phyloP scores from a whole-genome alignment of 2,113 vertebrate species.

The Pygoscelis antarcticus region DNA sequence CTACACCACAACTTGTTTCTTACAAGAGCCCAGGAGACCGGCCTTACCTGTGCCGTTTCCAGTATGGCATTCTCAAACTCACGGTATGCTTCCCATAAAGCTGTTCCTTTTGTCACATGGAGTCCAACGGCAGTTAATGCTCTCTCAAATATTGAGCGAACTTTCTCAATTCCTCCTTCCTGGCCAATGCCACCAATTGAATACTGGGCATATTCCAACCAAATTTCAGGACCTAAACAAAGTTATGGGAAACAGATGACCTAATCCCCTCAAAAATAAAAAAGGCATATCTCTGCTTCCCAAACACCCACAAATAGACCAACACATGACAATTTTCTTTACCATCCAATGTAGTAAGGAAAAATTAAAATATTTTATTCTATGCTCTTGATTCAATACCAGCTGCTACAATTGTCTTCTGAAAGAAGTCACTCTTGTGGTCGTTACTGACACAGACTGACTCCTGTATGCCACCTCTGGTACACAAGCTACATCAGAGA shows the following conservation, averaged over 20 bases:
- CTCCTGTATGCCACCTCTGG: neutral
- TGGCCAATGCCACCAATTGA: conserved; percentile 94
- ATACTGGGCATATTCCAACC: conserved; percentile 97
- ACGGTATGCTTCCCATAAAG: conserved; percentile 92
- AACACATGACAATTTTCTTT: accelerated
- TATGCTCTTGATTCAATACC: neutral
- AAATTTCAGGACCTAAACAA: conserved; percentile 90
- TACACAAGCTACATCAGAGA: neutral
- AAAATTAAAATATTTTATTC: neutral
- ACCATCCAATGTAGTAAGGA: accelerated
- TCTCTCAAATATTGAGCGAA: conserved; percentile 89
- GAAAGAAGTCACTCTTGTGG: neutral
- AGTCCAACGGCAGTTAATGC: conserved; percentile 90
- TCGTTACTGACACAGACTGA: neutral
- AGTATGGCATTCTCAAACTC: conserved; percentile 95
- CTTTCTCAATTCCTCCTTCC: conserved; percentile 89
- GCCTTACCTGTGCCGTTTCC: conserved; percentile 88
- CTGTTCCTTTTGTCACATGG: conserved; percentile 90
- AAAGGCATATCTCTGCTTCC: neutral
- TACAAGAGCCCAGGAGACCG: accelerated
- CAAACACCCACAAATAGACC: accelerated
- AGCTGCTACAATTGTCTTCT: neutral
- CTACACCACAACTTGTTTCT: neutral
- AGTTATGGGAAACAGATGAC: neutral
- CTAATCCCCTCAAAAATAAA: accelerated